Evolutionary conservation across 2,797 vertebrate species (phyloP), one percentile per base, ranked within the genome.

Genomic region (Labroides dimidiatus): DNA sequence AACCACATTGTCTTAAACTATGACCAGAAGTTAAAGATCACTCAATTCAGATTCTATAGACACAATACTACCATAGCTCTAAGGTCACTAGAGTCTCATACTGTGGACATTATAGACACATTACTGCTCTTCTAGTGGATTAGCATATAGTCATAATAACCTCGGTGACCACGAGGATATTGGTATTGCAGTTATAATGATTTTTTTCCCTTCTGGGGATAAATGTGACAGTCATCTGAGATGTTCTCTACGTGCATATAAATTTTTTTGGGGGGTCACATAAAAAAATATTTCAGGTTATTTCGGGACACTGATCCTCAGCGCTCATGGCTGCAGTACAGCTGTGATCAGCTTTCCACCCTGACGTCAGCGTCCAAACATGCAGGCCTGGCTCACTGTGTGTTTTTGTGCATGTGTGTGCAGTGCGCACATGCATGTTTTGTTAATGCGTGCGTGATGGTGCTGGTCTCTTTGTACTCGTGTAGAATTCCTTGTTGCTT

Each of bases 351-450:
- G 76, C 82, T 91, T 85, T 86, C 84, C 75, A 63, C 79, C 75
- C 75, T 87, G 84, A 88, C 85, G 79, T 85, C 82, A 76, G 77
- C 59, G 78, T 86, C 80, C 78, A 86, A 87, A 84, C 86, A 88
- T 87, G 75, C 78, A 72, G 67, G 78, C 70, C 72, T 80, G 80
- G 74, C 72, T 39, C 56, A 44, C 52, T 62, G 27, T 24, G 56
- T 24, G 24, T 59, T 33, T 70, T 33, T 33, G 30, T 33, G 30
- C 51, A 13, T 75, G 47, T 69, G 43, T 61, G 52, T 52, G 19
- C 44, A n/a, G 2, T 56, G 19, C 51, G 17, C 44, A 30, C 64
- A 36, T 66, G 58, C 52, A n/a, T 70, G 12, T 43, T 56, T 50
- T 68, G 56, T 54, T 59, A 73, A 61, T 50, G 58, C 49, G 16